Percentiles rank a stretch among this genome's conserved stretches.
Evolutionary conservation across 2,888 invertebrate genomes (phyloP).

Genomic region (Acleris holmiana): DNA sequence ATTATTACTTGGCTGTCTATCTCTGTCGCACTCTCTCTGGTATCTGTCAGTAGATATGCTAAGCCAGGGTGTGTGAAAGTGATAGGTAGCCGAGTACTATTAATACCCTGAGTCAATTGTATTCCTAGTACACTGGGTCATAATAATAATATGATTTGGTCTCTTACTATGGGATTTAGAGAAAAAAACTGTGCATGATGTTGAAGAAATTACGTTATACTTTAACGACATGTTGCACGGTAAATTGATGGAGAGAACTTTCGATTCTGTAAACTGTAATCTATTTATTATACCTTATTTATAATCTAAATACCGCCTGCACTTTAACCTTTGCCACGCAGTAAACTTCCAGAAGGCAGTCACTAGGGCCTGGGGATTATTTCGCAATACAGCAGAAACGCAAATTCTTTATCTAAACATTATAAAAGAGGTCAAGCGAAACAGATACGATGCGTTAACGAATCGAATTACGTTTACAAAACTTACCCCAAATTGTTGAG

Average conservation of each 20-base stretch:
- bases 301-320: too few relatives aligned
- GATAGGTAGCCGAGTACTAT: too few relatives aligned
- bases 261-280: slow-evolving; percentile 10
- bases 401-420: slow-evolving; percentile 45
- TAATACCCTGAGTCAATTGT: too few relatives aligned
- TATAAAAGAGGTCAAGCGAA: slow-evolving; percentile 47
- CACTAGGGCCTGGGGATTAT: slow-evolving; percentile 11
- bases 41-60: too few relatives aligned
- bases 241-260: slow-evolving; percentile 1
- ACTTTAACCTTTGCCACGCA: background rate
- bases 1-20: too few relatives aligned
- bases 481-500: slow-evolving; percentile 74
- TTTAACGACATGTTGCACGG: background rate
- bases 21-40: too few relatives aligned
- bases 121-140: too few relatives aligned
- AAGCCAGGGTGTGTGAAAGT: too few relatives aligned
- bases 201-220: background rate
- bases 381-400: slow-evolving; percentile 41
- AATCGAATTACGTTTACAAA: slow-evolving; percentile 20
- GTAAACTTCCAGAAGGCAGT: background rate
- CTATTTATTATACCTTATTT: too few relatives aligned
- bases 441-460: slow-evolving; percentile 29
- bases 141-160: too few relatives aligned
- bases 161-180: too few relatives aligned
- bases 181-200: too few relatives aligned